These are phyloP conservation scores for Hyperopisus bebe DNA, from an alignment of 2,113 vertebrate genomes.

Conservation along the genomic window DNA sequence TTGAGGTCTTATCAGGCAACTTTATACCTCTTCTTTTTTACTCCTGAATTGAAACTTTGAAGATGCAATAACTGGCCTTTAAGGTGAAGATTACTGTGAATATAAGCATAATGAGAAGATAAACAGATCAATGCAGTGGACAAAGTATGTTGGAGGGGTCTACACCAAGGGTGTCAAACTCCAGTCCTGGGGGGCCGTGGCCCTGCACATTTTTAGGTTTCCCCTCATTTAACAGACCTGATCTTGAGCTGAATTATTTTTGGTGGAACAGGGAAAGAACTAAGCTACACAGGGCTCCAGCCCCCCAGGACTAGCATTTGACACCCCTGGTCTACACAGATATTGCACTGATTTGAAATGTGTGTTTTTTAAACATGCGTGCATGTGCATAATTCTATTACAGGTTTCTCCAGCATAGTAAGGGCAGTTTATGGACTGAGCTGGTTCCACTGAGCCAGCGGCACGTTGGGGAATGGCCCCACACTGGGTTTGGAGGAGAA, in stretches of 20 bases:
- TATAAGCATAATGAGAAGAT: constrained; percentile 31
- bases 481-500: constrained; percentile 25
- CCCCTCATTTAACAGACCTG: too few relatives aligned
- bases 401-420: constrained; percentile 35
- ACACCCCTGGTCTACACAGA: constrained; percentile 8
- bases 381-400: constrained; percentile 26
- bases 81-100: constrained; percentile 35
- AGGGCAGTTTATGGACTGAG: constrained; percentile 29
- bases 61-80: constrained; percentile 30
- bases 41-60: constrained; percentile 23
- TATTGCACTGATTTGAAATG: constrained; percentile 33
- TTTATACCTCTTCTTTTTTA: not conserved
- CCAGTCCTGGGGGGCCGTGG: too few relatives aligned
- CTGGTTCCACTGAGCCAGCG: constrained; percentile 38
- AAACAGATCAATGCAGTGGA: constrained; percentile 29
- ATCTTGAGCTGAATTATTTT: too few relatives aligned
- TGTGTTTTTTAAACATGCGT: constrained; percentile 6
- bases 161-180: not conserved
- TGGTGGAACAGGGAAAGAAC: too few relatives aligned
- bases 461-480: constrained; percentile 44
- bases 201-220: too few relatives aligned
- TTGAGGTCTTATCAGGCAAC: not conserved
- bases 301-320: too few relatives aligned
- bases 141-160: constrained; percentile 4
- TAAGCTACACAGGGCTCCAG: too few relatives aligned